Base-by-base conservation (phyloP, 1,140 invertebrate species). In the Hyles vespertilio region DNA sequence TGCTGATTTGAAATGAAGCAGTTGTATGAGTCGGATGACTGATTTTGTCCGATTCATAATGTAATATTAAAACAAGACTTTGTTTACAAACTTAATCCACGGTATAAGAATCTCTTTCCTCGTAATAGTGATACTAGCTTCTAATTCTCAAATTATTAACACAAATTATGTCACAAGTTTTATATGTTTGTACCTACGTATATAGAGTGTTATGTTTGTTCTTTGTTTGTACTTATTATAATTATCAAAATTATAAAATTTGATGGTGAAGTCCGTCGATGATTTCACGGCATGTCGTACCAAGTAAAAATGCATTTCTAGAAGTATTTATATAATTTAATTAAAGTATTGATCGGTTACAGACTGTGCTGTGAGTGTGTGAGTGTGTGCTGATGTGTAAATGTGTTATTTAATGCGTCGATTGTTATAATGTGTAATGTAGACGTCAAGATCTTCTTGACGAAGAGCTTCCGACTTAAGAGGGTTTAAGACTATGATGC, bases 61-160 rank as follows among this genome's bases (percentile, higher is more conserved):
- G 61, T 51, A 61, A 56, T 66, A 61, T 81, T 69, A 73, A 68
- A 60, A 58, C 51, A 63, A 57, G 65, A 58, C 61, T 73, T 67
- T 78, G 67, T 61, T 63, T 68, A 65, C 64, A 72, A 66, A 67
- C 62, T 66, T 69, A 72, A 70, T 81, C 73, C 70, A 79, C 66
- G 71, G 67, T 80, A 84, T 40, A 77, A 80, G 75, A 84, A 83
- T 81, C 69, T 80, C 77, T 84, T 79, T 86, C 81, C 83, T 89
- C 79, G 74, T 72, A 80, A 80, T 89, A 89, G 86, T 89, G 86
- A 89, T 89, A 89, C 80, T 89, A 89, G 86, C 74, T 85, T 79
- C 84, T 89, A 89, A 86, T 79, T 79, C 72, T 77, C 70, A 75
- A 84, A 79, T 71, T 79, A 75, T 72, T 78, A 84, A 86, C 77